A percentile compares a stretch with the other conserved stretches of the same genome.
Evolutionary conservation across 2,113 vertebrate genomes (phyloP).

Genomic region (Ondatra zibethicus): DNA sequence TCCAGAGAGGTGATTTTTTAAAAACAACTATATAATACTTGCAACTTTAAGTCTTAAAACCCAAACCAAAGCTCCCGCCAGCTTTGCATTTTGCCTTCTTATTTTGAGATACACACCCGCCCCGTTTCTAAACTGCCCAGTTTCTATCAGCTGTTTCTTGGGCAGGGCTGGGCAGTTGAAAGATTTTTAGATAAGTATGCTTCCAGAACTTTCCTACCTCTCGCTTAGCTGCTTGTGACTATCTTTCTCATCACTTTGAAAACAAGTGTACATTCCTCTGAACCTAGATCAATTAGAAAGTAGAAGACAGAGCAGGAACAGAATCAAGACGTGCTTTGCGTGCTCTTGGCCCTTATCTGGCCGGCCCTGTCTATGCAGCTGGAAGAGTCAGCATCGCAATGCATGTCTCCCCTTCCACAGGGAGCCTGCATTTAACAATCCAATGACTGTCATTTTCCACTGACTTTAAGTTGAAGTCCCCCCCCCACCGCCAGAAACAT

Average conservation of each 20-base stretch:
- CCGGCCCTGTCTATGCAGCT: background rate
- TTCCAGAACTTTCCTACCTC: background rate
- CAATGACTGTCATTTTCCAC: constrained; percentile 41
- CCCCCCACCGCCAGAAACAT: constrained; percentile 49
- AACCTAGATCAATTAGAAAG: background rate
- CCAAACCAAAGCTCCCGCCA: constrained; percentile 13
- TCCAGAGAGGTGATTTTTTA: background rate
- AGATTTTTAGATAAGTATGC: background rate
- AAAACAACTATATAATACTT: background rate
- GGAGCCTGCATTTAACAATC: constrained; percentile 31
- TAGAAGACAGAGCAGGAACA: constrained; percentile 11
- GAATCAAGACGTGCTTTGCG: background rate
- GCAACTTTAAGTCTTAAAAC: constrained; percentile 1
- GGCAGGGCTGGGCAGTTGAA: background rate
- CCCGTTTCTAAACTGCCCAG: background rate
- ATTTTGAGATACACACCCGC: background rate
- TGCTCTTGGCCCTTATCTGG: background rate
- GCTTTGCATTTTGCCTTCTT: constrained; percentile 15
- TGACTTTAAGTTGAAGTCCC: constrained; percentile 29
- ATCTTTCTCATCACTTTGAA: background rate
- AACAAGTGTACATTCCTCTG: background rate
- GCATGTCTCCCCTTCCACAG: background rate
- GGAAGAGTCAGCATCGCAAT: background rate
- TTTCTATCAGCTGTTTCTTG: background rate
- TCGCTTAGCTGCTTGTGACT: background rate